A percentile compares a stretch with the other conserved stretches of the same genome.
These are phyloP conservation scores for Incurvaria masculella DNA, from an alignment of 2,888 invertebrate species.

Conservation along the genomic window DNA sequence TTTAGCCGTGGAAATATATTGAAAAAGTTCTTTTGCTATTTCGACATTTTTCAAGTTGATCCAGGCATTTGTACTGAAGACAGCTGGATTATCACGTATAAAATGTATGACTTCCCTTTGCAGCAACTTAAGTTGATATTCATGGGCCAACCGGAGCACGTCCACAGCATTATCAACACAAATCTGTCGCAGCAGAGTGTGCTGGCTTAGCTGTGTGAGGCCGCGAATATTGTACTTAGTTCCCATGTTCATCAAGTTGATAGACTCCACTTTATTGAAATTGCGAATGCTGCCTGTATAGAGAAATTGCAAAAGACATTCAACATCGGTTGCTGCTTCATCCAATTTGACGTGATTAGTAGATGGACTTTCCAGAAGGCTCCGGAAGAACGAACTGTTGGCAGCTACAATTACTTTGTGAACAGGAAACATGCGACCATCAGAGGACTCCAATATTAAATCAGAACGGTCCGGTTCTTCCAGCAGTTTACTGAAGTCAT, in stretches of 20 bases:
- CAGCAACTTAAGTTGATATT: neutral
- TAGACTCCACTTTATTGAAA: slow-evolving; percentile 26
- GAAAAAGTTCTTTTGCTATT: slow-evolving; percentile 32
- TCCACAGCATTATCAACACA: slow-evolving; percentile 32
- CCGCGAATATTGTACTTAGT: slow-evolving; percentile 27
- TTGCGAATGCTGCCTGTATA: slow-evolving; percentile 35
- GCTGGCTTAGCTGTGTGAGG: slow-evolving; percentile 26
- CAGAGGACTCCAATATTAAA: slow-evolving; percentile 27
- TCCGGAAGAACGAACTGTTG: slow-evolving; percentile 31
- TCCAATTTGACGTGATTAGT: slow-evolving; percentile 22
- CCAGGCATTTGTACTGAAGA: slow-evolving; percentile 33
- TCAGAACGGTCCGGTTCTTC: slow-evolving; percentile 28
- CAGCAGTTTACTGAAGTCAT: slow-evolving; percentile 25
- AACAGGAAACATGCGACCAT: slow-evolving; percentile 25
- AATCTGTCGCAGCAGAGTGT: slow-evolving; percentile 27
- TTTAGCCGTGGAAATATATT: slow-evolving; percentile 17
- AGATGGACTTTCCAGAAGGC: slow-evolving; percentile 23
- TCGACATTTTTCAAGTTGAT: slow-evolving; percentile 31
- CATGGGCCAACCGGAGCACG: slow-evolving; percentile 23
- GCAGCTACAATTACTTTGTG: slow-evolving; percentile 36
- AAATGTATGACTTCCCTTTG: slow-evolving; percentile 25
- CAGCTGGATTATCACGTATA: slow-evolving; percentile 30
- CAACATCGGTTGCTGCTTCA: slow-evolving; percentile 27
- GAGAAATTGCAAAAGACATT: slow-evolving; percentile 32
- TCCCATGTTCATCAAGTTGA: slow-evolving; percentile 29